These are phyloP conservation scores for Gobio occitaniae DNA, from an alignment of 2,797 vertebrate species.

Conservation along the genomic window DNA sequence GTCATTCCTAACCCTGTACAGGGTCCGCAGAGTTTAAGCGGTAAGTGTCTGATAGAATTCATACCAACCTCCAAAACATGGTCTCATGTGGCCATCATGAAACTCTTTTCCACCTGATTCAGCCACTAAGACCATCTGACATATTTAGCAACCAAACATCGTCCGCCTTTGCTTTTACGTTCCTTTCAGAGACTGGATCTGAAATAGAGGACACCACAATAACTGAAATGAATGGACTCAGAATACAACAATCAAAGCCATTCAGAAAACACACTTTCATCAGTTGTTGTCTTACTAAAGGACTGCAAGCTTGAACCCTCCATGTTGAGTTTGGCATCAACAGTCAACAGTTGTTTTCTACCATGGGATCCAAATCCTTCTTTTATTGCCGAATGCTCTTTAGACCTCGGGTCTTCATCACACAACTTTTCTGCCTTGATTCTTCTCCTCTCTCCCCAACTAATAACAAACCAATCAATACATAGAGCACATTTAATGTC, in stretches of 20 bases:
- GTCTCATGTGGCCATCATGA: neutral
- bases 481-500: constrained; percentile 59
- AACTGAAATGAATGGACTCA: neutral
- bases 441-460: constrained; percentile 63
- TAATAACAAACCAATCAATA: constrained; percentile 74
- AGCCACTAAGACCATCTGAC: neutral
- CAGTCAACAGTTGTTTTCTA: constrained; percentile 43
- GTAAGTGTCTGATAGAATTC: too few relatives aligned
- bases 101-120: neutral
- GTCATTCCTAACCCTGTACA: too few relatives aligned
- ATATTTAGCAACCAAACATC: too few relatives aligned
- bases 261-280: neutral
- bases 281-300: neutral
- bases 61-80: neutral
- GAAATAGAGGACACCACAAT: neutral
- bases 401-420: constrained; percentile 50
- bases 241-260: neutral
- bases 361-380: constrained; percentile 28
- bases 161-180: neutral
- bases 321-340: constrained; percentile 15
- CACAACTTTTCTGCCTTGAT: constrained; percentile 34
- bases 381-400: constrained; percentile 57
- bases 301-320: neutral
- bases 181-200: neutral
- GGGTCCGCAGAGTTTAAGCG: too few relatives aligned